phyloP scores from a whole-genome alignment of 1,140 invertebrate genomes.

The Copidosoma floridanum region DNA sequence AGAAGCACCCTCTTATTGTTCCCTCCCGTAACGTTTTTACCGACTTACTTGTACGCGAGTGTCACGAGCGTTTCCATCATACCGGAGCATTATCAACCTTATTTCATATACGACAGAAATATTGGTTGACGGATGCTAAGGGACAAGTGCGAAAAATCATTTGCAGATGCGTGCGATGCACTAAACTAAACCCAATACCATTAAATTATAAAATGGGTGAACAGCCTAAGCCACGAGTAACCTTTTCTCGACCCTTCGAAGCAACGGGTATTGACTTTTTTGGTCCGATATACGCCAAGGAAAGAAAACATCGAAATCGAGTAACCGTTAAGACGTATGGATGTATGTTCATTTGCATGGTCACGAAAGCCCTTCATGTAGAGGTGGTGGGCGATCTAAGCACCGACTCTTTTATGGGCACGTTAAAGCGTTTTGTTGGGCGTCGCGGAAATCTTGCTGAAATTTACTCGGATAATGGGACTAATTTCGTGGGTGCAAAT shows the following conservation, averaged over 20 bases:
- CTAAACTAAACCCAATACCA: background rate
- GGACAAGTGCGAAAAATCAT: slow-evolving; percentile 14
- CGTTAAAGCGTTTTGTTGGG: slow-evolving; percentile 34
- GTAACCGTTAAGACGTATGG: slow-evolving; percentile 22
- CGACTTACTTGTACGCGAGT: background rate
- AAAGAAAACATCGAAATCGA: slow-evolving; percentile 22
- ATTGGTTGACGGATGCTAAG: background rate
- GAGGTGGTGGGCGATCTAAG: slow-evolving; percentile 38
- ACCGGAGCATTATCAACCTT: background rate
- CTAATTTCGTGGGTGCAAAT: slow-evolving; percentile 41
- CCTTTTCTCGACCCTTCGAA: too few relatives aligned
- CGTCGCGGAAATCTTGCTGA: slow-evolving; percentile 27
- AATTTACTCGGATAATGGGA: slow-evolving; percentile 44
- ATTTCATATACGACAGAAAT: background rate
- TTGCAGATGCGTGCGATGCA: background rate
- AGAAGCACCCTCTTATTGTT: slow-evolving; percentile 45
- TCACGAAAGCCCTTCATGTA: slow-evolving; percentile 36
- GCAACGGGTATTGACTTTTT: slow-evolving; percentile 4
- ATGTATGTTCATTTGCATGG: slow-evolving; percentile 19
- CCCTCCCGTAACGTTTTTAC: slow-evolving; percentile 14
- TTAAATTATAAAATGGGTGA: slow-evolving; percentile 30
- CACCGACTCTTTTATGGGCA: slow-evolving; percentile 33
- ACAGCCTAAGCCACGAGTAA: slow-evolving; percentile 1
- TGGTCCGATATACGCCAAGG: slow-evolving; percentile 17
- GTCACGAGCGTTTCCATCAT: background rate